phyloP scores from a whole-genome alignment of 1,140 invertebrate genomes.

The Papilio machaon region DNA sequence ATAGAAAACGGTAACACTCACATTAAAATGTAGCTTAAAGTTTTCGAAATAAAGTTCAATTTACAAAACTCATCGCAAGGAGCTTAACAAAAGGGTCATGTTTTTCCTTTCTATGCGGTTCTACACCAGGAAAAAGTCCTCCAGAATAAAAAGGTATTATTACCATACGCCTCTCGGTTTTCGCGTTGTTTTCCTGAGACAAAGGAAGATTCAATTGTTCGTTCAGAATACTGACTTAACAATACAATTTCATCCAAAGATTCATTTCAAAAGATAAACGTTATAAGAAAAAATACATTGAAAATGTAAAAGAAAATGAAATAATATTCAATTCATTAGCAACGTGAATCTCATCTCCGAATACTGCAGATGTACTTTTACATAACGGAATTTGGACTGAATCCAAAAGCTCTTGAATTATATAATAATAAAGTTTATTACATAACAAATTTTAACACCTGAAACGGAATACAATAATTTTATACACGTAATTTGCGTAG shows the following conservation, averaged over 20 bases:
- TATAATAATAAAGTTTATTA: conserved; percentile 35
- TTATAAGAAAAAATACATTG: neutral
- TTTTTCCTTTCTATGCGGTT: conserved; percentile 31
- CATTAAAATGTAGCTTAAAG: conserved; percentile 3
- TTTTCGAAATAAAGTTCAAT: conserved; percentile 25
- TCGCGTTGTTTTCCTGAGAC: conserved; percentile 27
- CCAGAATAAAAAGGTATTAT: conserved; percentile 24
- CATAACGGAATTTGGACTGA: conserved; percentile 36
- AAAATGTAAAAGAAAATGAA: conserved; percentile 1
- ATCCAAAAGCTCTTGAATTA: conserved; percentile 30
- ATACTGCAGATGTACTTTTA: conserved; percentile 40
- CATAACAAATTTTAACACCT: conserved; percentile 30
- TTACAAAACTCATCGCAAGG: neutral
- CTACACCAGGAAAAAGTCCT: conserved; percentile 15
- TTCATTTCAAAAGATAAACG: neutral
- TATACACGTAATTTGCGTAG: neutral
- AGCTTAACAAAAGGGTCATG: conserved; percentile 25
- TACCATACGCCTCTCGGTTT: conserved; percentile 8
- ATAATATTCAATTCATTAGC: neutral
- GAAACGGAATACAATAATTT: neutral
- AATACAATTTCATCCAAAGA: conserved; percentile 13
- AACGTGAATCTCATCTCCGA: conserved; percentile 27
- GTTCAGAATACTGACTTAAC: neutral
- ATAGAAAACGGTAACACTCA: neutral
- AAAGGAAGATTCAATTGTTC: conserved; percentile 31